A percentile compares a stretch with the other conserved stretches of the same genome.
Evolutionary conservation across 1,140 invertebrate species (phyloP).

Genomic region (Archegozetes longisetosus): DNA sequence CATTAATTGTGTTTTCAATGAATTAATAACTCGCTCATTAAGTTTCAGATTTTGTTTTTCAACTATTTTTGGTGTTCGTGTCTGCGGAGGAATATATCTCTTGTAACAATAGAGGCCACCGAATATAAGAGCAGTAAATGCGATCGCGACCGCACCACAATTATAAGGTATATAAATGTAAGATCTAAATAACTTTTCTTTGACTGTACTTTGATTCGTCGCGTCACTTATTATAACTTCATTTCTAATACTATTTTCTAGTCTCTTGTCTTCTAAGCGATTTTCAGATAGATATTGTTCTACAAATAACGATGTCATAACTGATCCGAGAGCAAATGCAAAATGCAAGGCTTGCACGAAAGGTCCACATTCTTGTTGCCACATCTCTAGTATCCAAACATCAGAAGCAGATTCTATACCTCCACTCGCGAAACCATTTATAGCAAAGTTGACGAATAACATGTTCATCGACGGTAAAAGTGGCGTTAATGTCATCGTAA

Average conservation of each 20-base stretch:
- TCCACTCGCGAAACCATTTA: not conserved
- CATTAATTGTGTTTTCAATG: not conserved
- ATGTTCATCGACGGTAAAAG: not conserved
- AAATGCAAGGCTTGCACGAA: constrained; percentile 37
- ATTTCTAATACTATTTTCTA: not conserved
- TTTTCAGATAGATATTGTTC: constrained; percentile 25
- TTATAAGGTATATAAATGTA: not conserved
- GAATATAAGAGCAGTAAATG: not conserved
- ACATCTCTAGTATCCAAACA: constrained; percentile 25
- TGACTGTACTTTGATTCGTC: too few species aligned
- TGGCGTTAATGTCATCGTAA: not conserved
- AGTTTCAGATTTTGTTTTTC: not conserved
- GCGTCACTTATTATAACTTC: not conserved
- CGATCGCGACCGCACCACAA: not conserved
- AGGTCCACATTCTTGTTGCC: constrained; percentile 33
- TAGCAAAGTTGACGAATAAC: not conserved
- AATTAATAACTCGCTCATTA: too few species aligned
- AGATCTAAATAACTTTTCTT: not conserved
- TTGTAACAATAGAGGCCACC: not conserved
- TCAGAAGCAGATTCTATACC: not conserved
- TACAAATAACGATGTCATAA: constrained; percentile 33
- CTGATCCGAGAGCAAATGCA: constrained; percentile 35
- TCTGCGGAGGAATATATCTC: not conserved
- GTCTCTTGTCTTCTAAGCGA: not conserved
- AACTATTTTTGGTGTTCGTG: too few species aligned